Base-by-base conservation (phyloP, 1,140 invertebrate genomes). In the Leptopilina boulardi region DNA sequence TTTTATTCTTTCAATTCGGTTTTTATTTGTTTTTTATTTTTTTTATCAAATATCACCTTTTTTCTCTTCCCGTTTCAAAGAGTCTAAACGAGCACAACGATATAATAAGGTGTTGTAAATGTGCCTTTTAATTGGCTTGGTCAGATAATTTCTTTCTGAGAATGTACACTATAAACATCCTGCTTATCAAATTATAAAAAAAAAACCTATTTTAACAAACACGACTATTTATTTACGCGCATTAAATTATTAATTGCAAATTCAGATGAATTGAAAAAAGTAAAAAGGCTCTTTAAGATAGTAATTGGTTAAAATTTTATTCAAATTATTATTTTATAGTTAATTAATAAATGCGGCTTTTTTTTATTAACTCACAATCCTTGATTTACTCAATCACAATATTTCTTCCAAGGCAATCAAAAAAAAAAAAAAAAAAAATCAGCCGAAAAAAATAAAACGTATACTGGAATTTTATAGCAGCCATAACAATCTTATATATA, bases 61-160 rank as follows among this genome's bases (percentile, higher is more conserved):
- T 74, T 54, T 71, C 42, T 80, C 54, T 41, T 44, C 18, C n/a
- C n/a, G n/a, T 71, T 70, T 38, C 59, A 15, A 6, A 34, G 42
- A 47, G 74, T 75, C 74, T 77, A 79, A 83, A 81, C 75, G 77
- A 81, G 81, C 77, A 70, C 76, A 77, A 77, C 80, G 76, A 82
- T 82, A 82, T 82, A 83, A 85, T 83, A 82, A 83, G 79, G 84
- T 83, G 84, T 83, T 83, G 82, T 82, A 81, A 83, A 80, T 82
- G 78, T 75, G 70, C 70, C 80, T 78, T 83, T 83, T 83, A 82
- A 85, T 83, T 85, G 82, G 83, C 79, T 66, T 42, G 26, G 72
- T 73, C 77, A 75, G 82, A 83, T 85, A 85, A 83, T 75, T 82
- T 75, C 75, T 2, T 15, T 26, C 21, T 3, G 19, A 26, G 56